phyloP scores from a whole-genome alignment of 2,888 invertebrate species.

The Conistra vaccinii region DNA sequence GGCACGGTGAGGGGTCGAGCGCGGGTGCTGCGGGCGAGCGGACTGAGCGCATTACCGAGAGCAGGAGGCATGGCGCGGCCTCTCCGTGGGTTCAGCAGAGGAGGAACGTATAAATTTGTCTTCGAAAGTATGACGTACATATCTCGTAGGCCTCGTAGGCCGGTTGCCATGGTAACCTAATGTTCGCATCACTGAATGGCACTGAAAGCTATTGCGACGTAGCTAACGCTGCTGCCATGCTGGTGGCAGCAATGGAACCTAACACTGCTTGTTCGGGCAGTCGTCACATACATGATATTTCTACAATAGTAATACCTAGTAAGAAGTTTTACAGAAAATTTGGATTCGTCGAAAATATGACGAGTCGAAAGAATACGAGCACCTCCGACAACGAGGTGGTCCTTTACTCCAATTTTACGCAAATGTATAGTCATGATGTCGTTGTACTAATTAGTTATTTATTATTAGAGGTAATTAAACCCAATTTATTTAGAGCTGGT shows the following conservation, averaged over 20 bases:
- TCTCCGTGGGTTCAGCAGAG: slow-evolving; percentile 7
- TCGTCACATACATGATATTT: not conserved
- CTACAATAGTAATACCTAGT: not conserved
- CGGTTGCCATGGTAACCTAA: slow-evolving; percentile 46
- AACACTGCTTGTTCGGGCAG: no score
- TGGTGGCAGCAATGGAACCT: not conserved
- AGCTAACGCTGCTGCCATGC: not conserved
- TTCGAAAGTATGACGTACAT: slow-evolving; percentile 6
- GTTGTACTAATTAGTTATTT: not conserved
- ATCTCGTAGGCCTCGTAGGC: slow-evolving; percentile 54
- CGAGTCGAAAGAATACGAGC: not conserved
- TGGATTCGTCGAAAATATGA: not conserved
- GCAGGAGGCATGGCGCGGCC: slow-evolving; percentile 44
- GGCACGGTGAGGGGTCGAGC: not conserved
- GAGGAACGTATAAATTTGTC: slow-evolving; percentile 2
- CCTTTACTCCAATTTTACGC: not conserved
- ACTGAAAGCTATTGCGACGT: not conserved
- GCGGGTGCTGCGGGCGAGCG: not conserved
- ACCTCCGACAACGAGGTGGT: not conserved
- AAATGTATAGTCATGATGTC: not conserved
- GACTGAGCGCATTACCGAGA: slow-evolving; percentile 45
- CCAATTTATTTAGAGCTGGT: not conserved
- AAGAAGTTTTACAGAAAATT: not conserved
- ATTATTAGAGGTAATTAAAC: not conserved
- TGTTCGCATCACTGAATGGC: not conserved